Conservation (phyloP, 2,888 invertebrate genomes). For the Trichogramma evanescens region DNA sequence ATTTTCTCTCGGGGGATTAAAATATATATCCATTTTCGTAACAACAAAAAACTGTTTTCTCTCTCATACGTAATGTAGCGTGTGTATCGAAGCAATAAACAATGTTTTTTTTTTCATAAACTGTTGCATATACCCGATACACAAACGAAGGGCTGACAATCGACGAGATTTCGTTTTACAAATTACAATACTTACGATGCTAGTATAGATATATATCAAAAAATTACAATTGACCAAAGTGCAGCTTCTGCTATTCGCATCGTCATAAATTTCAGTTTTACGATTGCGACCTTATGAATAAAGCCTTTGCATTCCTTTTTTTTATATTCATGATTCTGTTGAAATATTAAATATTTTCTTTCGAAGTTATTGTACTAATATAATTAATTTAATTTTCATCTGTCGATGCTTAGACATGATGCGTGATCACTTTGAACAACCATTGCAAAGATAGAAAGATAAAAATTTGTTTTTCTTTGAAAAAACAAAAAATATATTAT, state of each 20-base stretch:
- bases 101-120: slow-evolving; percentile 11
- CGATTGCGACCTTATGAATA: not conserved
- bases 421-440: slow-evolving; percentile 17
- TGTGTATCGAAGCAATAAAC: slow-evolving; percentile 29
- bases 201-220: slow-evolving; percentile 36
- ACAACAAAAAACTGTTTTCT: slow-evolving; percentile 38
- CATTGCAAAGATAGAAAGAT: slow-evolving; percentile 20
- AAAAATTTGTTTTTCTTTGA: slow-evolving; percentile 15
- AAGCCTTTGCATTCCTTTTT: slow-evolving; percentile 13
- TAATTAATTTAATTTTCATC: slow-evolving; percentile 1
- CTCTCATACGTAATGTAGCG: slow-evolving; percentile 32
- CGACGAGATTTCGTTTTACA: slow-evolving; percentile 34
- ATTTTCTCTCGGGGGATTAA: too few relatives aligned
- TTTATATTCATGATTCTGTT: slow-evolving; percentile 26
- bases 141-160: slow-evolving; percentile 25
- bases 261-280: slow-evolving; percentile 13
- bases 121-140: slow-evolving; percentile 14
- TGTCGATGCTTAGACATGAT: slow-evolving; percentile 7
- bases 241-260: slow-evolving; percentile 17
- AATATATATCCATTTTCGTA: slow-evolving; percentile 45
- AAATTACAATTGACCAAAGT: slow-evolving; percentile 46
- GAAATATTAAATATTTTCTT: slow-evolving; percentile 12
- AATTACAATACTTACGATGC: slow-evolving; percentile 32
- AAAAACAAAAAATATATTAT: slow-evolving; percentile 11
- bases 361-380: not conserved